A percentile compares a stretch with the other conserved stretches of the same genome.
Conservation (phyloP, 2,888 invertebrate genomes). For the Myopa testacea region DNA sequence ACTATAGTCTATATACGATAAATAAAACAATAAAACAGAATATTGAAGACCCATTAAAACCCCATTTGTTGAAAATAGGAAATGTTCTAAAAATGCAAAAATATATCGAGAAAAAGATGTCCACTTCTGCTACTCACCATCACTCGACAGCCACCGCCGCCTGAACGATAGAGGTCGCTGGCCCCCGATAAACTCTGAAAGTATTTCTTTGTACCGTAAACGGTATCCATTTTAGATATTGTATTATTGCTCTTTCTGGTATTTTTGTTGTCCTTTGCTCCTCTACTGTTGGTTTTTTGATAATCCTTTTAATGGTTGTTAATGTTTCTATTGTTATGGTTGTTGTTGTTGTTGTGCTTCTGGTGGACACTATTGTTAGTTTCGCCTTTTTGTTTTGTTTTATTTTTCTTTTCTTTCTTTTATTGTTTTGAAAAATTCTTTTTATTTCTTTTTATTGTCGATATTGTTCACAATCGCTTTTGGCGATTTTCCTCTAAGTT, state of each 20-base stretch:
- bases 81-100: too few relatives aligned
- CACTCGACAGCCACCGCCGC: constrained; percentile 63
- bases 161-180: constrained; percentile 65
- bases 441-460: background rate
- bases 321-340: constrained; percentile 1
- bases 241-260: background rate
- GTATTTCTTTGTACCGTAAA: constrained; percentile 69
- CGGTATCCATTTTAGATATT: constrained; percentile 63
- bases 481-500: background rate
- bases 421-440: background rate
- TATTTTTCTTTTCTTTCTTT: background rate
- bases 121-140: constrained; percentile 60
- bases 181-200: constrained; percentile 67
- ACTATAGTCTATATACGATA: too few relatives aligned
- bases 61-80: too few relatives aligned
- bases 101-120: background rate
- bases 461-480: background rate
- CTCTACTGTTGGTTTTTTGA: background rate
- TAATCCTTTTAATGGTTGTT: constrained; percentile 11
- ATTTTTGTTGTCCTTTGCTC: background rate
- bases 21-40: too few relatives aligned
- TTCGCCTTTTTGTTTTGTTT: background rate
- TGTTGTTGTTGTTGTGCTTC: constrained; percentile 7
- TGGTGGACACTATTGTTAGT: background rate
- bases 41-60: too few relatives aligned